These are phyloP conservation scores for Tineola bisselliella DNA, from an alignment of 2,888 invertebrate genomes.

Conservation along the genomic window DNA sequence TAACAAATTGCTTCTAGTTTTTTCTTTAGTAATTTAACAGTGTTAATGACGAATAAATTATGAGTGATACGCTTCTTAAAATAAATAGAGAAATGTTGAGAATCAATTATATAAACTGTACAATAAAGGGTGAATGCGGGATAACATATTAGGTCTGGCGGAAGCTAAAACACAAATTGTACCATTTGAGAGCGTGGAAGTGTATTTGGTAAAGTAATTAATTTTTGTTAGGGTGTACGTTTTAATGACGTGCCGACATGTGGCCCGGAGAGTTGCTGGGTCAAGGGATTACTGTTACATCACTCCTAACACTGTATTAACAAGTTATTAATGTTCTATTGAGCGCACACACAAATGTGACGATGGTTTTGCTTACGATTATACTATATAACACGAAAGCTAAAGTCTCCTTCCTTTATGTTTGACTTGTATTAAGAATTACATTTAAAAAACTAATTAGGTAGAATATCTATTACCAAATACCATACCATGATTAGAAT, in stretches of 20 bases:
- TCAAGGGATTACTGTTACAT: constrained; percentile 9
- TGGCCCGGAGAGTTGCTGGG: constrained; percentile 24
- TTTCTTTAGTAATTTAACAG: too few species aligned
- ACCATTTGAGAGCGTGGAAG: constrained; percentile 36
- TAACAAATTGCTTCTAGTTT: too few species aligned
- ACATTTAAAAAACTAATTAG: too few species aligned
- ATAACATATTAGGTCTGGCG: constrained; percentile 1
- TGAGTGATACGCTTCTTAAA: not conserved
- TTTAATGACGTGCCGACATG: constrained; percentile 54
- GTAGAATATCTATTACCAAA: too few species aligned
- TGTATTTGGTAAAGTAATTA: constrained; percentile 56
- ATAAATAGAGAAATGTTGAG: not conserved
- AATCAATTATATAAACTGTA: not conserved
- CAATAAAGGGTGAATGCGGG: not conserved
- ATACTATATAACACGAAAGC: too few species aligned
- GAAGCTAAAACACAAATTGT: constrained; percentile 32
- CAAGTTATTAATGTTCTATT: not conserved
- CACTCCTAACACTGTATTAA: constrained; percentile 3
- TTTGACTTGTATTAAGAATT: too few species aligned
- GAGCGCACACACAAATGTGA: not conserved
- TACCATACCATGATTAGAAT: too few species aligned
- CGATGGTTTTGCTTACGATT: not conserved
- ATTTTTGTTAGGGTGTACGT: constrained; percentile 53
- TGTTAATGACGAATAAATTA: not conserved
- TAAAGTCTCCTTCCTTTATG: too few species aligned